Conservation (phyloP, 2,113 vertebrate species). For the Ia io region DNA sequence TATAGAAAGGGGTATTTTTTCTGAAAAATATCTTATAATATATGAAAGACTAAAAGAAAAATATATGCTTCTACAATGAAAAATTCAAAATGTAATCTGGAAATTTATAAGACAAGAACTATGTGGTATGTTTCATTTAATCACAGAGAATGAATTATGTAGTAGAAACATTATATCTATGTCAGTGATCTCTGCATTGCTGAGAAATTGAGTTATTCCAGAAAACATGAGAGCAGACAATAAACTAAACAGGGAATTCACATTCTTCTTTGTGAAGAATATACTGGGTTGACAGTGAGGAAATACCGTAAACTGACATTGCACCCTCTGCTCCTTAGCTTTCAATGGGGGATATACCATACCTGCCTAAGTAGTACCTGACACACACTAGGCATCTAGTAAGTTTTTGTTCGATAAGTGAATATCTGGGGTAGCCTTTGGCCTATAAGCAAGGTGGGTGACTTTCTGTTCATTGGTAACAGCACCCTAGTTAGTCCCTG, state of each 20-base stretch:
- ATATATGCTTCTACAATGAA: not conserved
- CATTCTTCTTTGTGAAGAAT: not conserved
- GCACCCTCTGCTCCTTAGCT: not conserved
- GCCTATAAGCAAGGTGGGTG: not conserved
- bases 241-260: not conserved
- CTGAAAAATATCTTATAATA: not conserved
- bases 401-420: not conserved
- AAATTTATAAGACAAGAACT: not conserved
- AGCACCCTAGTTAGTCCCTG: not conserved
- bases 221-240: not conserved
- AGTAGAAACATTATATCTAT: not conserved
- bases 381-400: rapidly evolving
- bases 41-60: not conserved
- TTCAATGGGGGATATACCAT: not conserved
- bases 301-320: not conserved
- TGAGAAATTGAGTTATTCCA: not conserved
- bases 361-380: not conserved
- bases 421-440: not conserved
- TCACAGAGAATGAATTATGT: not conserved
- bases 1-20: not conserved
- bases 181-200: not conserved
- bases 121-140: not conserved
- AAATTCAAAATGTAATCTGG: not conserved
- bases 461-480: not conserved
- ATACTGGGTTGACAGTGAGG: not conserved